Conservation (phyloP, 2,113 vertebrate genomes). For the Tachuris rubrigastra region DNA sequence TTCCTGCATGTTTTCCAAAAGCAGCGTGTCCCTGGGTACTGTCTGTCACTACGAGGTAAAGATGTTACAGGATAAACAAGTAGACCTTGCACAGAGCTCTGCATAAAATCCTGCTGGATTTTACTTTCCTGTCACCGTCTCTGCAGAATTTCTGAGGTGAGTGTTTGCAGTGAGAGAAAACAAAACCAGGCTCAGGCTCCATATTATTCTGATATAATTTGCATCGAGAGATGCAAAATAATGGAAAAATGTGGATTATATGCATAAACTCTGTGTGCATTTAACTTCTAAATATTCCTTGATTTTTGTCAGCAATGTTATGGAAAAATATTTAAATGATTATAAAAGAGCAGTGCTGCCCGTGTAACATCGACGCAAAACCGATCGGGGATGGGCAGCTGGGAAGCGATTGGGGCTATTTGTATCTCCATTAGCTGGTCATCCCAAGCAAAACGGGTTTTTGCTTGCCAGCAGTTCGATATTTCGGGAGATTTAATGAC, state of each 20-base stretch:
- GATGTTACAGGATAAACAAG: background rate
- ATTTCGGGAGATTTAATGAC: background rate
- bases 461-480: background rate
- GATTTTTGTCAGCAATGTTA: background rate
- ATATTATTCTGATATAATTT: background rate
- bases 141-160: background rate
- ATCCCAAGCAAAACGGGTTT: background rate
- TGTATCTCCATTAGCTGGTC: background rate
- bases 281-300: background rate
- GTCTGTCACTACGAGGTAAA: accelerated
- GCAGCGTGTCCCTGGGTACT: background rate
- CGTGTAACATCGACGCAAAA: accelerated
- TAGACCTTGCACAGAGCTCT: background rate
- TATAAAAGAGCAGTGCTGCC: background rate
- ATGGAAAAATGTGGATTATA: background rate
- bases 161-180: background rate
- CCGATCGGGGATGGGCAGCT: background rate
- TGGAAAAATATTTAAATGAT: background rate
- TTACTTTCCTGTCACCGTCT: background rate
- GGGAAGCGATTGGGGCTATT: background rate
- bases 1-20: background rate
- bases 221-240: background rate
- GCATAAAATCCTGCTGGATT: background rate
- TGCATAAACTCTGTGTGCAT: background rate
- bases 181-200: background rate